Conservation (phyloP, 1,140 invertebrate genomes). For the Scaptomyza montana region DNA sequence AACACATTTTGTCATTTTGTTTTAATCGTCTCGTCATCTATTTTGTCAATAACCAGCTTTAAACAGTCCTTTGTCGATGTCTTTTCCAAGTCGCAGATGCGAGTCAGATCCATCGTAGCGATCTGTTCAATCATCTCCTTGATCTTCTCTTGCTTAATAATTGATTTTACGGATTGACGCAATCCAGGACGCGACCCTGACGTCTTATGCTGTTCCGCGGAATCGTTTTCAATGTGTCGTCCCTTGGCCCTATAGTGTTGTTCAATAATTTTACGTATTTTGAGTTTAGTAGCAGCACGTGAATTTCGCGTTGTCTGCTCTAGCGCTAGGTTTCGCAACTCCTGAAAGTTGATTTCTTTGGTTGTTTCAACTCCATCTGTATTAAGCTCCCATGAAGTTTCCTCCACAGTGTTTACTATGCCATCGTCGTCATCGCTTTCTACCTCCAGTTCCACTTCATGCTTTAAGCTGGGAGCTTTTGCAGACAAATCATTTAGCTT, state of each 20-base stretch:
- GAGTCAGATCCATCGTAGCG: slow-evolving; percentile 78
- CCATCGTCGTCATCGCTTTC: slow-evolving; percentile 66
- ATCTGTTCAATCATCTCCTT: slow-evolving; percentile 84
- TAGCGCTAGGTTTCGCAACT: slow-evolving; percentile 69
- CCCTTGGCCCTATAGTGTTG: slow-evolving; percentile 78
- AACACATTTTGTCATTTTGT: slow-evolving; percentile 30
- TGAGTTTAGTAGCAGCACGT: slow-evolving; percentile 64
- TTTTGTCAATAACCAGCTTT: slow-evolving; percentile 81
- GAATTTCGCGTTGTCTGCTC: slow-evolving; percentile 65
- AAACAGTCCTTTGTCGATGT: slow-evolving; percentile 81
- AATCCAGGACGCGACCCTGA: slow-evolving; percentile 55
- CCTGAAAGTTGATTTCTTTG: slow-evolving; percentile 78
- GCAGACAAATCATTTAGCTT: not conserved
- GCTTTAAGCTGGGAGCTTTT: not conserved
- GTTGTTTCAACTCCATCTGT: slow-evolving; percentile 27
- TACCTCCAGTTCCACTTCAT: not conserved
- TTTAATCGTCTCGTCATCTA: slow-evolving; percentile 64
- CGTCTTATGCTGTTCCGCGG: slow-evolving; percentile 45
- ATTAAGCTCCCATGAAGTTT: slow-evolving; percentile 56
- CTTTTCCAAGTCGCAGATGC: slow-evolving; percentile 78
- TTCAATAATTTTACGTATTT: slow-evolving; percentile 73
- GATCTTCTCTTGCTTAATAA: slow-evolving; percentile 85
- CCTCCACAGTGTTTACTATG: slow-evolving; percentile 62
- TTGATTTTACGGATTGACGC: slow-evolving; percentile 84
- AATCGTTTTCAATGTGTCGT: slow-evolving; percentile 74